Percentiles rank a stretch among this genome's conserved stretches.
Conservation (phyloP, 2,113 vertebrate species). For the Mormyrus lacerda region DNA sequence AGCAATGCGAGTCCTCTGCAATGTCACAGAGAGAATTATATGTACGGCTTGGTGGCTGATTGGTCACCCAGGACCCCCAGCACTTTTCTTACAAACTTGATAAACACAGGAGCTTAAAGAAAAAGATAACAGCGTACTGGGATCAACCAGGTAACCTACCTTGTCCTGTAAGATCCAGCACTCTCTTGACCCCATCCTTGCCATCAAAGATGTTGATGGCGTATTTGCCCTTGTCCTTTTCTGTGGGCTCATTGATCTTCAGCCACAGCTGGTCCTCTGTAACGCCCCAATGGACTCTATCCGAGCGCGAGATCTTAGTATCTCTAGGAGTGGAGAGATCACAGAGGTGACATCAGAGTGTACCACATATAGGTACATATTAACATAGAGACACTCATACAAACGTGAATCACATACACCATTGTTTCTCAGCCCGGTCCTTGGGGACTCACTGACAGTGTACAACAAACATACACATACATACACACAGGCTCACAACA, state of each 20-base stretch:
- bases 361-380: background rate
- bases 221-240: slow-evolving; percentile 93
- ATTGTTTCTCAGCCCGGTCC: background rate
- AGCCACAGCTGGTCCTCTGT: slow-evolving; percentile 93
- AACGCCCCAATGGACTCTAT: slow-evolving; percentile 81
- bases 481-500: background rate
- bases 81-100: background rate
- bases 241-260: slow-evolving; percentile 93
- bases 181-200: slow-evolving; percentile 71
- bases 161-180: slow-evolving; percentile 80
- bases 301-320: slow-evolving; percentile 75
- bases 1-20: background rate
- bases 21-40: background rate
- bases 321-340: slow-evolving; percentile 30
- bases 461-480: background rate
- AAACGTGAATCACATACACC: background rate
- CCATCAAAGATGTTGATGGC: slow-evolving; percentile 90
- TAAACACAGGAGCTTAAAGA: background rate
- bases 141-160: slow-evolving; percentile 56
- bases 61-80: background rate
- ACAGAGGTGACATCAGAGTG: slow-evolving; percentile 5
- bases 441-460: background rate
- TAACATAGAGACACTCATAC: background rate
- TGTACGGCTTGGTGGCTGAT: background rate
- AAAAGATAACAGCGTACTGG: background rate